Percentiles rank a stretch among this genome's conserved stretches.
Conservation (phyloP, 2,888 invertebrate genomes). For the Aphidoletes aphidimyza region DNA sequence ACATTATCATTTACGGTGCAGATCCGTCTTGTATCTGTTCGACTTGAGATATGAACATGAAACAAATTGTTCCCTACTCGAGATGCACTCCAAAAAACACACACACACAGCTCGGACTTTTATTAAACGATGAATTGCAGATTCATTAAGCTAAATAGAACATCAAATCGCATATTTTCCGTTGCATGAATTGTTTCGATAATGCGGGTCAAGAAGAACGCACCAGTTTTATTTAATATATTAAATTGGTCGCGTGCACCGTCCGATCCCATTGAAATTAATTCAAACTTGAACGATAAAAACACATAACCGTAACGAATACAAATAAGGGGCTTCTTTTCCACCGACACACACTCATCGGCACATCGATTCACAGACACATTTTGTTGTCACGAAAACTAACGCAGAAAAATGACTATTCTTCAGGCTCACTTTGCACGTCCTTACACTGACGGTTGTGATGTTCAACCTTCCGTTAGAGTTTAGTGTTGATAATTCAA, state of each 20-base stretch:
- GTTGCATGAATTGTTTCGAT: not conserved
- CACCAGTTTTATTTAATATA: conserved; percentile 7
- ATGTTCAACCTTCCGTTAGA: not conserved
- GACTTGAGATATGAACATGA: too few species aligned
- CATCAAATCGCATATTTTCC: conserved; percentile 13
- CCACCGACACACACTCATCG: too few species aligned
- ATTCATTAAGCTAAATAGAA: not conserved
- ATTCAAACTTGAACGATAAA: not conserved
- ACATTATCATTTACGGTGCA: too few species aligned
- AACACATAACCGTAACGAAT: conserved; percentile 23
- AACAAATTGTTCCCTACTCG: too few species aligned
- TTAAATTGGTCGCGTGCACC: conserved; percentile 52
- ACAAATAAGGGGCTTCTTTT: not conserved
- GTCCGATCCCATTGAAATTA: not conserved
- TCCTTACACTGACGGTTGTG: not conserved
- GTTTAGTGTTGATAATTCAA: conserved; percentile 1
- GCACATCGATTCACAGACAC: too few species aligned
- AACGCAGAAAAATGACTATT: too few species aligned
- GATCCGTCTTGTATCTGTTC: too few species aligned
- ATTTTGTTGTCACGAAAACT: too few species aligned
- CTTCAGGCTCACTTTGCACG: not conserved
- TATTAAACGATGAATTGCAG: not conserved
- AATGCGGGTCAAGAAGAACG: conserved; percentile 35
- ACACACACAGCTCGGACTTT: too few species aligned
- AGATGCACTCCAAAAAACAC: too few species aligned